These are phyloP conservation scores for Enhydra lutris DNA, from an alignment of 2,113 vertebrate genomes.

Conservation along the genomic window DNA sequence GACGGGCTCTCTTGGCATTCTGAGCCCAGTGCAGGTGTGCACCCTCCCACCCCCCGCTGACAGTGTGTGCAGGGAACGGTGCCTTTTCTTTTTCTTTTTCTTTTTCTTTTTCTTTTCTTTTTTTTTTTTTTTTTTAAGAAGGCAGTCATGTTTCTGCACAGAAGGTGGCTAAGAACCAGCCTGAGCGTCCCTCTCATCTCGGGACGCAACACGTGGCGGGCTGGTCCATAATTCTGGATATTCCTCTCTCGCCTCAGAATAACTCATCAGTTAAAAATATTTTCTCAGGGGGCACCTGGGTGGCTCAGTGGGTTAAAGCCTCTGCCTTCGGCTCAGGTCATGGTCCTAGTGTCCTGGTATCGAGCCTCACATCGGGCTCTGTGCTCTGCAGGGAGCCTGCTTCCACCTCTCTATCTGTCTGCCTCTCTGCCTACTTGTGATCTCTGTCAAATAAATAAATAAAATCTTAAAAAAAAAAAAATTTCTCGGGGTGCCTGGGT, in stretches of 20 bases:
- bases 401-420: no score
- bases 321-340: neutral
- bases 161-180: neutral
- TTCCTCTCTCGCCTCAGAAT: neutral
- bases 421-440: no score
- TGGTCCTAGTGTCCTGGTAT: neutral
- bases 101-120: neutral
- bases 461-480: no score
- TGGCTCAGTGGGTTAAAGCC: neutral
- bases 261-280: neutral
- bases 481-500: no score
- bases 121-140: neutral
- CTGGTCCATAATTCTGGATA: neutral
- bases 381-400: no score
- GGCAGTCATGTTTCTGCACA: neutral
- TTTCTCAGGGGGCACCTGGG: neutral
- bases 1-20: neutral
- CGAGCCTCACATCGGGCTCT: no score
- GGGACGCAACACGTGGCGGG: neutral
- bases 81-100: neutral
- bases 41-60: neutral
- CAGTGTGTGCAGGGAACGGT: no score
- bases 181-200: neutral
- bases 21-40: neutral
- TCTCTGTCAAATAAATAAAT: no score